Evolutionary conservation across 2,888 invertebrate genomes (phyloP).

Genomic region (Pollenia amentaria): DNA sequence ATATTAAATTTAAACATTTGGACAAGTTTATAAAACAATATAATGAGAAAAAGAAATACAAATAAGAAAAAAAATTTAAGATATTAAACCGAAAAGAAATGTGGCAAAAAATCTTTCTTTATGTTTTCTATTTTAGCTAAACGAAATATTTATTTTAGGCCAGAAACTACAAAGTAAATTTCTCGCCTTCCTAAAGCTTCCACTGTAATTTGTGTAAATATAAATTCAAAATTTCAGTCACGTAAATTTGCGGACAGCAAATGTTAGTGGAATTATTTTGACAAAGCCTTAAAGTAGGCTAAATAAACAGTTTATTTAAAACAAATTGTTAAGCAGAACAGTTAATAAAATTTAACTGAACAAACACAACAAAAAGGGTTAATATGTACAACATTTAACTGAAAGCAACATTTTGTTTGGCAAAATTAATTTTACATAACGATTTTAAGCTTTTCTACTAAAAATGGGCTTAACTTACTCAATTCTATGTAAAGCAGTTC

Average conservation of each 20-base stretch:
- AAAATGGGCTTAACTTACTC: background rate
- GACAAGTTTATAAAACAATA: slow-evolving; percentile 18
- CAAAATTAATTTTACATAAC: background rate
- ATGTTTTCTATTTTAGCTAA: background rate
- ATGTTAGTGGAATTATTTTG: background rate
- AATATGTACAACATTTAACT: background rate
- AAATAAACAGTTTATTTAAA: background rate
- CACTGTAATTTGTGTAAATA: slow-evolving; percentile 13
- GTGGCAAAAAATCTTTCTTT: too few species aligned
- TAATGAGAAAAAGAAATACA: slow-evolving; percentile 1
- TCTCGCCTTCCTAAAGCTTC: background rate
- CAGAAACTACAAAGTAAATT: background rate
- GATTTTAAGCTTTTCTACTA: background rate
- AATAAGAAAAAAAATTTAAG: background rate
- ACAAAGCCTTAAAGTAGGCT: slow-evolving; percentile 61
- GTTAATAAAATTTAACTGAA: background rate
- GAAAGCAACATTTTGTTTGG: background rate
- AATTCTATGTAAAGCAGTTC: background rate
- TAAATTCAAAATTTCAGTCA: slow-evolving; percentile 55
- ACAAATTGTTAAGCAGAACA: background rate
- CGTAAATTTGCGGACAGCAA: slow-evolving; percentile 45
- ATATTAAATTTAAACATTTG: background rate
- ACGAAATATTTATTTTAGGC: background rate
- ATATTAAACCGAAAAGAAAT: background rate
- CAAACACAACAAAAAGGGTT: background rate